Base-by-base conservation (phyloP, 1,140 invertebrate species). In the Heliconius hermathena region DNA sequence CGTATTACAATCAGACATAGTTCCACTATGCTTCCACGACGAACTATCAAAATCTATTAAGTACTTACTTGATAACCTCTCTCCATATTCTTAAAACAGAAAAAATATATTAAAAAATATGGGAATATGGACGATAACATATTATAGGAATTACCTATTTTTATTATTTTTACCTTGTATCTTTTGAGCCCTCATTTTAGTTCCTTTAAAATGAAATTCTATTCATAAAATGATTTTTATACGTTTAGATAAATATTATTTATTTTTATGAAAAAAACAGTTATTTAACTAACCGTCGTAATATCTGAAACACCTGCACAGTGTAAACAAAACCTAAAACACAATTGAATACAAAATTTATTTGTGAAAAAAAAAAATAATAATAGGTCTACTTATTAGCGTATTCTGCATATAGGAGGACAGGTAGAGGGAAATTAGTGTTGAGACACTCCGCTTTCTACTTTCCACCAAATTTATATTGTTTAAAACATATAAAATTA, bases 31-130 rank as follows among this genome's bases (percentile, higher is more conserved):
- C 3, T 4, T 8, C 1, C 6, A 46, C 41, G 41, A 2, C 0
- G 41, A 46, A 46, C 41, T 46, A 46, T 57, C n/a, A 57, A 74
- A 18, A n/a, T 52, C 2, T 33, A 74, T 41, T 52, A 54, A 33
- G 6, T 41, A 76, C 81, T 82, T 81, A 89, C 87, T 89, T 76
- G 86, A 80, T 52, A 89, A 77, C 71, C 72, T 82, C 52, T 84
- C 84, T 29, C 87, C 87, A 66, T 89, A 89, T 26, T 83, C 87
- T 89, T 71, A 72, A 78, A 82, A 26, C 11, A 29, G 26, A 78
- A 80, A 57, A 41, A 29, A n/a, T 22, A 41, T 29, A n/a, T 41
- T 4, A 1, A 16, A 46, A 16, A 46, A 13, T 46, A 46, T 46
- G 41, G 13, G 4, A 46, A 16, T 16, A 46, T 46, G 41, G 3